These are phyloP conservation scores for Sphinx pinastri DNA, from an alignment of 2,888 invertebrate genomes.

Conservation along the genomic window DNA sequence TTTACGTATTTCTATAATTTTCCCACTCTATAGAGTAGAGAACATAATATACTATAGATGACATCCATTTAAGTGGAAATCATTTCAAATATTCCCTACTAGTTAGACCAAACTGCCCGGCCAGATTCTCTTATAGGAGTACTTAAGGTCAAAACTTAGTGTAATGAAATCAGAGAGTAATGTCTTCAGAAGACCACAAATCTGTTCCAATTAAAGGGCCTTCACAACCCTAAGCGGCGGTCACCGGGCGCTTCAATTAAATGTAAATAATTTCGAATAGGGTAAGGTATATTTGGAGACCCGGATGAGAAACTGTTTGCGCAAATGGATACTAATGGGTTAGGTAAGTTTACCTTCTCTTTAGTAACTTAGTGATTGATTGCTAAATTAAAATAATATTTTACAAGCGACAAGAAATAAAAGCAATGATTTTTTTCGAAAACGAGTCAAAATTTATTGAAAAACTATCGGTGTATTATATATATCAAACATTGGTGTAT, in stretches of 20 bases:
- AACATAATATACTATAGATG: neutral
- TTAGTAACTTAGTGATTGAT: too few species aligned
- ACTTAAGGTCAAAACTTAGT: conserved; percentile 26
- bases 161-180: conserved; percentile 37
- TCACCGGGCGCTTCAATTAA: neutral
- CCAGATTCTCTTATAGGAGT: neutral
- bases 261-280: conserved; percentile 7
- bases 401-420: too few species aligned
- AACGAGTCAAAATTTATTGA: too few species aligned
- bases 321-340: too few species aligned
- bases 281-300: neutral
- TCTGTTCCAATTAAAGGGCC: conserved; percentile 34
- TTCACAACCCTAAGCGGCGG: conserved; percentile 1
- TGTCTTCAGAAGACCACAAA: conserved; percentile 35
- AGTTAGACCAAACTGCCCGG: neutral
- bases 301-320: too few species aligned
- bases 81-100: neutral
- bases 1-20: too few species aligned
- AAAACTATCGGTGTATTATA: too few species aligned
- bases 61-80: neutral
- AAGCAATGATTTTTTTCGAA: too few species aligned
- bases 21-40: neutral
- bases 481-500: too few species aligned
- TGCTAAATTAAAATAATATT: too few species aligned
- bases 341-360: too few species aligned